Percentiles rank a stretch among this genome's conserved stretches.
phyloP scores from a whole-genome alignment of 1,140 invertebrate species.

The Thaumatotibia leucotreta region DNA sequence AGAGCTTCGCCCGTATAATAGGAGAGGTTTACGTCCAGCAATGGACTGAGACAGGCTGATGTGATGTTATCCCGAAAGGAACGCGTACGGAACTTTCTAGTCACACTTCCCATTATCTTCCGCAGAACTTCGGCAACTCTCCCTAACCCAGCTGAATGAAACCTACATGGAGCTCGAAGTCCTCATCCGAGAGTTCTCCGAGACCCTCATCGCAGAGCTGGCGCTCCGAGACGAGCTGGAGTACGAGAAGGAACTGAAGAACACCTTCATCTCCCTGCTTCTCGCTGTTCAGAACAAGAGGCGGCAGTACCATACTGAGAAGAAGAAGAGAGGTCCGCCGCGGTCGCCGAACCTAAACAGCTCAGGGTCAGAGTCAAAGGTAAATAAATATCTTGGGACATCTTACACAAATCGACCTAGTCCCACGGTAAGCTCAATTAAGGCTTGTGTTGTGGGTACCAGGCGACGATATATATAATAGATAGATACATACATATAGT shows the following conservation, averaged over 20 bases:
- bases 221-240: constrained; percentile 97
- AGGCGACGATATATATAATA: too few relatives aligned
- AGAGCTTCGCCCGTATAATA: too few relatives aligned
- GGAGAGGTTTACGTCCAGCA: too few relatives aligned
- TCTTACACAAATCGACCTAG: too few relatives aligned
- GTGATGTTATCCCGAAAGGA: too few relatives aligned
- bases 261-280: constrained; percentile 98
- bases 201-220: constrained; percentile 93
- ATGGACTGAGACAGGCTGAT: too few relatives aligned
- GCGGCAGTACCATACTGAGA: constrained; percentile 92
- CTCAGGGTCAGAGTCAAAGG: constrained; percentile 51
- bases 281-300: constrained; percentile 97
- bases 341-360: constrained; percentile 45
- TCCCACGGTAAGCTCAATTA: too few relatives aligned
- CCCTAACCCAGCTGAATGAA: constrained; percentile 92
- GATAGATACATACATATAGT: too few relatives aligned
- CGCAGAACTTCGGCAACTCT: constrained; percentile 91
- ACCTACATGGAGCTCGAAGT: constrained; percentile 95
- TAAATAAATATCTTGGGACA: too few relatives aligned
- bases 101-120: constrained; percentile 26
- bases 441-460: too few relatives aligned
- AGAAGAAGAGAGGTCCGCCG: constrained; percentile 78
- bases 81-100: background rate
- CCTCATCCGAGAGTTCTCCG: constrained; percentile 94
- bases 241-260: constrained; percentile 99